Percentiles rank a stretch among this genome's conserved stretches.
phyloP scores from a whole-genome alignment of 2,113 vertebrate genomes.

The Ctenomys sociabilis region DNA sequence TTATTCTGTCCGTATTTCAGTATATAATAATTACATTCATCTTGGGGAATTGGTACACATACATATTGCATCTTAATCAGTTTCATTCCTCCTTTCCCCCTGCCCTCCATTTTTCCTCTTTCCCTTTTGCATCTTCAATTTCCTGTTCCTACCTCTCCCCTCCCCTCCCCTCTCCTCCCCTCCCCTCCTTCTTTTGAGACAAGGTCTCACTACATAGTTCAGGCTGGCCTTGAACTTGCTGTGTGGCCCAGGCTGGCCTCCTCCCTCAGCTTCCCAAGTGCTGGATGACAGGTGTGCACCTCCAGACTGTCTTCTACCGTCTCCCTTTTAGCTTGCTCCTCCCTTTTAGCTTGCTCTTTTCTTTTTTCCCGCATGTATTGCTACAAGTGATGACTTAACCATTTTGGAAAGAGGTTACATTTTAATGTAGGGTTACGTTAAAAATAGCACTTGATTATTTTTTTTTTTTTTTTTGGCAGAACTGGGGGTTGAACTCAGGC shows the following conservation, averaged over 20 bases:
- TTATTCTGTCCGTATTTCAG: not conserved
- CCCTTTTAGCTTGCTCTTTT: not conserved
- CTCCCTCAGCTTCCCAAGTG: not conserved
- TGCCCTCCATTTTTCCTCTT: not conserved
- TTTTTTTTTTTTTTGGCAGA: not conserved
- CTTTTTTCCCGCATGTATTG: not conserved
- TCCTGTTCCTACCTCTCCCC: not conserved
- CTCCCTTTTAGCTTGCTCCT: not conserved
- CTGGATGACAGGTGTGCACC: not conserved
- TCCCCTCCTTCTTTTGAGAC: too few species aligned
- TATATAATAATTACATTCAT: not conserved
- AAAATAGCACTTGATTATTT: not conserved
- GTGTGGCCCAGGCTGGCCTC: too few species aligned
- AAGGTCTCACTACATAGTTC: too few species aligned
- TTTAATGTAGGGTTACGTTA: not conserved
- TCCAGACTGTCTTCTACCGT: not conserved
- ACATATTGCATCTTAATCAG: not conserved
- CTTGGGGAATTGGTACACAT: not conserved
- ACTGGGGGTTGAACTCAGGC: too few species aligned
- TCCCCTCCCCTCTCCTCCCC: accelerated
- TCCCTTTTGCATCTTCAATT: not conserved
- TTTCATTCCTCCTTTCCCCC: not conserved
- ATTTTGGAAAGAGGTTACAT: not conserved
- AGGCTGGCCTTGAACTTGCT: too few species aligned
- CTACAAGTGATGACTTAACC: not conserved